Evolutionary conservation across 2,113 vertebrate species (phyloP).

Genomic region (Catharus bicknelli): DNA sequence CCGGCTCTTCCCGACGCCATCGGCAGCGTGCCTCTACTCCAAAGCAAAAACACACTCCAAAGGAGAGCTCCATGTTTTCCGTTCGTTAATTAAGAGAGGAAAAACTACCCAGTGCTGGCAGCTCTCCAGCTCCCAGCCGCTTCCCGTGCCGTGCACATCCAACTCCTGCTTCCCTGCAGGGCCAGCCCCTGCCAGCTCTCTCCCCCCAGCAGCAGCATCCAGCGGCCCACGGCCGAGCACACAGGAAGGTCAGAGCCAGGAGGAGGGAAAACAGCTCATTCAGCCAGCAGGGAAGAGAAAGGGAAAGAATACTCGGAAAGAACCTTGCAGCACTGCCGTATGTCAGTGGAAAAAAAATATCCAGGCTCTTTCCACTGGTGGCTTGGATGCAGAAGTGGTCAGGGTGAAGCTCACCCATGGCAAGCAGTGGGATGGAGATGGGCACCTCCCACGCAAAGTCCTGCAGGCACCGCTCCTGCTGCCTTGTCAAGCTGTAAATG

Average conservation of each 20-base stretch:
- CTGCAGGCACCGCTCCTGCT: background rate
- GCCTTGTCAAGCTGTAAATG: background rate
- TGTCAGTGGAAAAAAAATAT: background rate
- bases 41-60: background rate
- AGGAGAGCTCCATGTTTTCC: conserved; percentile 15
- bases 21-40: background rate
- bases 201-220: background rate
- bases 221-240: background rate
- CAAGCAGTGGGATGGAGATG: fast-evolving
- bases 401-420: fast-evolving
- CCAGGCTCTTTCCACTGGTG: background rate
- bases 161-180: background rate
- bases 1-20: background rate
- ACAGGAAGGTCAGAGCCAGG: conserved; percentile 43
- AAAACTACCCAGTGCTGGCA: conserved; percentile 12
- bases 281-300: background rate
- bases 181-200: background rate
- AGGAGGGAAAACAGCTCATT: background rate
- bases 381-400: background rate
- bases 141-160: conserved; percentile 24
- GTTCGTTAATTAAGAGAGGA: conserved; percentile 56
- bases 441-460: background rate
- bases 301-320: conserved; percentile 57
- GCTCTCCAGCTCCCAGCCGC: background rate
- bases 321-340: background rate